phyloP scores from a whole-genome alignment of 1,140 invertebrate genomes.

The Drosophila hydei region DNA sequence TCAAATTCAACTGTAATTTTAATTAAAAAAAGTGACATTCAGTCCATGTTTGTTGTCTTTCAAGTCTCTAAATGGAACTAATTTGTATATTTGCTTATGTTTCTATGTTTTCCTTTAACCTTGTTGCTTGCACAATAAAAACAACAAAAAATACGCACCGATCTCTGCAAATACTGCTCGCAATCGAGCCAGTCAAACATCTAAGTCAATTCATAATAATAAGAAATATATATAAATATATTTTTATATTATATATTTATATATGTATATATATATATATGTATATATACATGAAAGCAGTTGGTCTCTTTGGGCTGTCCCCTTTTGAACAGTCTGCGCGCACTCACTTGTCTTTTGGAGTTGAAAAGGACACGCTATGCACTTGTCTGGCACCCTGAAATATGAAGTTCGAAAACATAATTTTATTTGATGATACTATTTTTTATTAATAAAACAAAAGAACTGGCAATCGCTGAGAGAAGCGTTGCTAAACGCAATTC shows the following conservation, averaged over 20 bases:
- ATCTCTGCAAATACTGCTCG: constrained; percentile 10
- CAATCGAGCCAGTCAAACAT: constrained; percentile 9
- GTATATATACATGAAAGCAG: constrained; percentile 8
- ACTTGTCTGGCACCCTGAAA: constrained; percentile 68
- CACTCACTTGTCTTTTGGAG: constrained; percentile 41
- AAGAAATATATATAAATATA: constrained; percentile 3
- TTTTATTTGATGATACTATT: constrained; percentile 62
- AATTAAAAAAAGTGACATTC: constrained; percentile 22
- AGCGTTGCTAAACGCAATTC: constrained; percentile 63
- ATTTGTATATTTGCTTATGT: constrained; percentile 17
- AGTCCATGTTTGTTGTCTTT: constrained; percentile 14
- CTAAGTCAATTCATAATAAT: background rate
- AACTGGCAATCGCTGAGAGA: constrained; percentile 17
- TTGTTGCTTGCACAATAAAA: constrained; percentile 2
- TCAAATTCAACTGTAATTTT: constrained; percentile 11
- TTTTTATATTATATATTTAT: constrained; percentile 7
- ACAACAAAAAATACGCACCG: background rate
- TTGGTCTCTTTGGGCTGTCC: background rate
- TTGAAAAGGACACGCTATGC: constrained; percentile 66
- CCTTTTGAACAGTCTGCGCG: constrained; percentile 17
- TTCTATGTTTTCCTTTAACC: constrained; percentile 6
- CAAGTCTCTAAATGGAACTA: background rate
- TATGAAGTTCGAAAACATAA: constrained; percentile 81
- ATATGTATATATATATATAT: background rate
- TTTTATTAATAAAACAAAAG: constrained; percentile 55